Evolutionary conservation across 2,888 invertebrate genomes (phyloP).

Genomic region (Chaetoderma sp.): DNA sequence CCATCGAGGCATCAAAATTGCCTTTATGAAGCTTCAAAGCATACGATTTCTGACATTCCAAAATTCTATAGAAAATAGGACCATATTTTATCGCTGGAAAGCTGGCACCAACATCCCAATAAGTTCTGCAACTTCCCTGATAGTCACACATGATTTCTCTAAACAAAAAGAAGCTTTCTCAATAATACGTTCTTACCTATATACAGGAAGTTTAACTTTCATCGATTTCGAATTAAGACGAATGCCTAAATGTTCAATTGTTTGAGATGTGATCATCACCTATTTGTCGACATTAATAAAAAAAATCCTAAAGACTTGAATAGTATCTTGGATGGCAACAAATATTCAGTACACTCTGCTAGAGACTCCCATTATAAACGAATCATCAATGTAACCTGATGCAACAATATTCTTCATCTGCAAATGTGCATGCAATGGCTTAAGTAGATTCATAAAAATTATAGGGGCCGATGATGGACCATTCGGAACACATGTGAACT

Average conservation of each 20-base stretch:
- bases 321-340: too few species aligned
- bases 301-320: too few species aligned
- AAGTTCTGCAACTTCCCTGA: constrained; percentile 23
- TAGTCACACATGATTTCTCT: too few species aligned
- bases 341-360: too few species aligned
- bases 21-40: constrained; percentile 12
- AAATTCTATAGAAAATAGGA: constrained; percentile 26
- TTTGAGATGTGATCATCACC: constrained; percentile 24
- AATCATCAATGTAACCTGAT: constrained; percentile 26
- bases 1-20: constrained; percentile 27
- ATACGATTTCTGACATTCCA: constrained; percentile 29
- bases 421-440: constrained; percentile 34
- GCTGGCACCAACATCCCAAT: constrained; percentile 34
- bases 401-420: constrained; percentile 24
- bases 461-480: constrained; percentile 18
- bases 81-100: constrained; percentile 34
- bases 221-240: too few species aligned
- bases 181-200: too few species aligned
- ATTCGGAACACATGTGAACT: constrained; percentile 20
- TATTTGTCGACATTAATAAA: constrained; percentile 30
- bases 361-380: too few species aligned
- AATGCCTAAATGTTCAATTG: constrained; percentile 30
- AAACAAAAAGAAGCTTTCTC: too few species aligned
- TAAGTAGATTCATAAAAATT: constrained; percentile 26
- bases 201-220: too few species aligned